Base-by-base conservation (phyloP, 1,140 invertebrate genomes). In the Heliconius eleuchia region DNA sequence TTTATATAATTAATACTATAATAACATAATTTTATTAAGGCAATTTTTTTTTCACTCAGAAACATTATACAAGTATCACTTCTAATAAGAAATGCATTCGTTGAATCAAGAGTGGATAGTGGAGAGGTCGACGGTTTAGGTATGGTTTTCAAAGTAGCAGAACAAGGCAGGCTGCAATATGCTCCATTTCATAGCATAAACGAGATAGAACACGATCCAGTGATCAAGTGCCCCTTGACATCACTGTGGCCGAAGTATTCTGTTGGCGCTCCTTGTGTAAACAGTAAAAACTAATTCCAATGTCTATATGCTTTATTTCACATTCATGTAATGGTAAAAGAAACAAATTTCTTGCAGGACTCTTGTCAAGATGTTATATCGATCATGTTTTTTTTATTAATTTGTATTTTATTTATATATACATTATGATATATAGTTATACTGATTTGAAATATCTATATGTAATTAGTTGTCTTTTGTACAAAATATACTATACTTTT, bases 121-220 rank as follows among this genome's bases (percentile, higher is more conserved):
- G 55, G 9, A 37, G 39, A 80, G 79, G 55, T 79, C 71, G 60
- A 73, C 71, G 37, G 39, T 74, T 75, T 78, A 71, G 79, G 77
- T 77, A 72, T 77, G 74, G 76, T 79, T 77, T 57, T 79, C 52
- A 78, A 76, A 82, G 70, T 80, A 80, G 72, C 55, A 73, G 77
- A 76, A 82, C 76, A 82, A 82, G 74, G 76, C 80, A 76, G 73
- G 73, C 70, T 78, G 82, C 82, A 87, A 81, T 84, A 86, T 84
- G 78, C 80, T 79, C 80, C 76, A 83, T 83, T 77, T 84, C 84
- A 78, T 81, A 81, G 87, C 85, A 88, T 85, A 88, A 90, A 89
- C 88, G 85, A 91, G 89, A 92, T 92, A 90, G 87, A 83, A 87
- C 90, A 91, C 90, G 90, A 90, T 87, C 84, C 87, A 74, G 81